Evolutionary conservation across 2,888 invertebrate species (phyloP).

Genomic region (Synanthedon tipuliformis): DNA sequence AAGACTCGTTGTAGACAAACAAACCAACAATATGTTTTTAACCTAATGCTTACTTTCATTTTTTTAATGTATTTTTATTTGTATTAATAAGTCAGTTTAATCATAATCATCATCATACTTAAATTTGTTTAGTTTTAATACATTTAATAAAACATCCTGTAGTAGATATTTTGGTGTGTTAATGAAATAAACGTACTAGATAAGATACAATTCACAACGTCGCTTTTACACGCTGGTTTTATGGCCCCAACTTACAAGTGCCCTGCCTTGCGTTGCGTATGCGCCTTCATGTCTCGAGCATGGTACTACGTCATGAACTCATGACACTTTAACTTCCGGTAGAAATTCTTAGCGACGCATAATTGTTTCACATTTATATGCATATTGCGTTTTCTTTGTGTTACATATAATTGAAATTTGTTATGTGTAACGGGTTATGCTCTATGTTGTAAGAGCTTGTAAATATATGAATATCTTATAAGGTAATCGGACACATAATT

Average conservation of each 20-base stretch:
- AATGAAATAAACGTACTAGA: too few species aligned
- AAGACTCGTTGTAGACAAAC: too few species aligned
- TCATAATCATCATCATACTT: too few species aligned
- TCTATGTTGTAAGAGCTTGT: neutral
- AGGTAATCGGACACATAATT: neutral
- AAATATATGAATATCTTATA: neutral
- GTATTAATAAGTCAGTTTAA: too few species aligned
- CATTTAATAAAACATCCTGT: too few species aligned
- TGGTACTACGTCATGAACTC: slow-evolving; percentile 11
- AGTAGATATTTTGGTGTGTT: too few species aligned
- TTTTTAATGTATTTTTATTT: too few species aligned
- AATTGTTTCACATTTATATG: neutral
- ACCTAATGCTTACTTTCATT: too few species aligned
- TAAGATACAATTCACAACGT: neutral
- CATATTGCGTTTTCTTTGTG: neutral
- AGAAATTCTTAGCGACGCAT: slow-evolving; percentile 24
- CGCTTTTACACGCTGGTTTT: slow-evolving; percentile 8
- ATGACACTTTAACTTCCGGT: slow-evolving; percentile 27
- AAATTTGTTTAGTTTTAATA: too few species aligned
- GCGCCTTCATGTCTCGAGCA: slow-evolving; percentile 12
- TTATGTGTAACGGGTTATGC: neutral
- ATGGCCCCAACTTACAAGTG: slow-evolving; percentile 21
- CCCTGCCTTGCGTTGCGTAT: slow-evolving; percentile 21
- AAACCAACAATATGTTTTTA: too few species aligned
- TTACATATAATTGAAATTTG: neutral